These are phyloP conservation scores for Apodemia mormo DNA, from an alignment of 2,888 invertebrate genomes.

Conservation along the genomic window DNA sequence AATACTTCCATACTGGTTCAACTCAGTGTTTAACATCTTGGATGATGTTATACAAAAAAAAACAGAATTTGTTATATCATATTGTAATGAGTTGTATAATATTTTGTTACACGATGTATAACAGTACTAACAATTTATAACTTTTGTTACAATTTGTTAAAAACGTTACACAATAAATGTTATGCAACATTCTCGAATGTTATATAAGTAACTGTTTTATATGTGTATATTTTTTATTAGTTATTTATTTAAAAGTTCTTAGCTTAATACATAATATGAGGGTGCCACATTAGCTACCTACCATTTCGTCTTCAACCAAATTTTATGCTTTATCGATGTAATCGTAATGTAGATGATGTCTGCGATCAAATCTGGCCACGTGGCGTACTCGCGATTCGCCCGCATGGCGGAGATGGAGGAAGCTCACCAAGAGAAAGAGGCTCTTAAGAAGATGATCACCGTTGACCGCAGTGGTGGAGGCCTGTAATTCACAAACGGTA, in stretches of 20 bases:
- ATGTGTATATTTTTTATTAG: too few species aligned
- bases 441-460: conserved; percentile 88
- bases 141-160: too few species aligned
- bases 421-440: conserved; percentile 89
- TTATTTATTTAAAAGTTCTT: background rate
- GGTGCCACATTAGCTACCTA: background rate
- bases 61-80: too few species aligned
- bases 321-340: background rate
- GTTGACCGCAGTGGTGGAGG: conserved; percentile 98
- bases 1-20: too few species aligned
- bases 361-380: conserved; percentile 97
- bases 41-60: too few species aligned
- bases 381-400: conserved; percentile 97
- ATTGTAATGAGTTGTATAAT: too few species aligned
- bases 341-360: conserved; percentile 93
- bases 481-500: conserved; percentile 78
- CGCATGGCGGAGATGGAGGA: conserved; percentile 96
- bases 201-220: too few species aligned
- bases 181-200: too few species aligned
- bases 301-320: background rate
- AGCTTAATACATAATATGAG: background rate
- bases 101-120: too few species aligned
- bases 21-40: too few species aligned
- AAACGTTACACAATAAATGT: too few species aligned
- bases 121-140: too few species aligned